Base-by-base conservation (phyloP, 2,888 invertebrate genomes). In the Microctonus brassicae region DNA sequence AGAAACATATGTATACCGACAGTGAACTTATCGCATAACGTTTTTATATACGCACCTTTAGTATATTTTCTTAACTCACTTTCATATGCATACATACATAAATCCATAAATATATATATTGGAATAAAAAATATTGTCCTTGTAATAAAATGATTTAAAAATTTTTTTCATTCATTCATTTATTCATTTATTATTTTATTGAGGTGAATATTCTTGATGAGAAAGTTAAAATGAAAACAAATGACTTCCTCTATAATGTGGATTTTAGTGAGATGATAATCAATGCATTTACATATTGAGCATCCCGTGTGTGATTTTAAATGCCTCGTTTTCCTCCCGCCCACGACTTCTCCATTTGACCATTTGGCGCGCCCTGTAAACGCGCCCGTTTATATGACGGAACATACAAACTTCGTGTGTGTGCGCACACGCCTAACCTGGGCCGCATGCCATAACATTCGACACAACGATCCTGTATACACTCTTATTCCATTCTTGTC, bases 1-100 rank as follows among this genome's bases (percentile, higher is more conserved):
- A 79, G 80, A 82, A 82, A 84, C 79, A 80, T 79, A 79, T 76
- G 75, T 79, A 80, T n/a, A n/a, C 76, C 80, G 76, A 34, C 65
- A 47, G 47, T 47, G 47, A 65, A 55, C 36, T 65, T 65, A 65
- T 65, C 65, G 34, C 13, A 20, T 20, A 29, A 26, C n/a, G 26
- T 26, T 17, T 47, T 24, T 47, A 7, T 47, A 17, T 20, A 47
- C n/a, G n/a, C n/a, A 3, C 39, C n/a, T 39, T n/a, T 3, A 39
- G 39, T 39, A n/a, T 39, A n/a, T 39, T 36, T 39, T 39, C n/a
- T 11, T 11, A 39, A 13, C 39, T 39, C n/a, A n/a, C 39, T 39
- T 39, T 47, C 17, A 47, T n/a, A 5, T n/a, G 6, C 17, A 47
- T n/a, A 42, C 10, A 36, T 36, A 36, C 10, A 36, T 36, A 36